A percentile compares a stretch with the other conserved stretches of the same genome.
phyloP scores from a whole-genome alignment of 1,140 invertebrate species.

The Drosophila subobscura region DNA sequence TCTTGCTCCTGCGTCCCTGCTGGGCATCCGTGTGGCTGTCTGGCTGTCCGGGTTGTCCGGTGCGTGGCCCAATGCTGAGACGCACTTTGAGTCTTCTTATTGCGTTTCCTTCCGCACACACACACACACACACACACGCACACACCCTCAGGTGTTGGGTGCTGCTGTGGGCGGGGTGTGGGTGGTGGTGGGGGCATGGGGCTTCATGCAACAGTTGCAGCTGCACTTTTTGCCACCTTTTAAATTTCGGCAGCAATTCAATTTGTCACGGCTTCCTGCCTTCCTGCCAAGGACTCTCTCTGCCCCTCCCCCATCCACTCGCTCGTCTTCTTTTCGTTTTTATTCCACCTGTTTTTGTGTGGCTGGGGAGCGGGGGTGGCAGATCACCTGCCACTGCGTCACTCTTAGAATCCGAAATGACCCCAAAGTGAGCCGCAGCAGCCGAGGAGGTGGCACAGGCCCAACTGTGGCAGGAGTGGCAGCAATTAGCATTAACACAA shows the following conservation, averaged over 20 bases:
- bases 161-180: neutral
- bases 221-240: constrained; percentile 42
- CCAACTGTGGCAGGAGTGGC: neutral
- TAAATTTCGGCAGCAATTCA: constrained; percentile 49
- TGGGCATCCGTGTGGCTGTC: constrained; percentile 2
- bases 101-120: constrained; percentile 16
- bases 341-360: neutral
- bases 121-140: neutral
- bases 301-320: neutral
- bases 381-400: constrained; percentile 6
- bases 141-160: neutral
- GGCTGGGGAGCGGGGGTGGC: neutral
- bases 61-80: neutral
- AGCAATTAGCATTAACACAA: constrained; percentile 75
- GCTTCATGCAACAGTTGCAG: constrained; percentile 37
- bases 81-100: constrained; percentile 33
- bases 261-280: constrained; percentile 24
- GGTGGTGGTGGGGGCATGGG: neutral
- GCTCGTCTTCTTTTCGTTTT: neutral
- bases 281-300: neutral
- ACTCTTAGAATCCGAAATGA: constrained; percentile 47
- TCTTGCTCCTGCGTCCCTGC: neutral
- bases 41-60: constrained; percentile 4
- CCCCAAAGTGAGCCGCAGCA: constrained; percentile 13
- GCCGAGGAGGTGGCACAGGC: neutral